Base-by-base conservation (phyloP, 2,888 invertebrate species). In the Ryuthela nishihirai region DNA sequence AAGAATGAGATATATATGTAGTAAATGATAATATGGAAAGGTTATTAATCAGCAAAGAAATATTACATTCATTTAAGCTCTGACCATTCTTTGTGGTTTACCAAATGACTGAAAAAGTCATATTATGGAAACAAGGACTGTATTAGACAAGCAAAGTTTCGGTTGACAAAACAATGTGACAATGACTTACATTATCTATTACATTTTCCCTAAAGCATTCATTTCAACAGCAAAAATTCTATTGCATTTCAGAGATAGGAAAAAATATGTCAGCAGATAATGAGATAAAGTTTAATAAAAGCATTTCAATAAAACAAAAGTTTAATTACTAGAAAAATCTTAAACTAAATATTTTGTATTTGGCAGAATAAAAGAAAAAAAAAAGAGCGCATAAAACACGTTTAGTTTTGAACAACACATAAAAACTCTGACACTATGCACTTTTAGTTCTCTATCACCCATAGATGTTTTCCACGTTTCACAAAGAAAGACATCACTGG, bases 401-500 rank as follows among this genome's bases (percentile, higher is more conserved):
- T 36, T 42, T 46, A 59, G 44, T 50, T 38, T 43, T 44, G 18
- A 42, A 47, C 35, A 46, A 34, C 24, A 35, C 15, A 40, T 49
- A 48, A 48, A 49, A 58, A 46, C 29, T 39, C 47, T 47, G 42
- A 47, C 40, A 53, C 53, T 59, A 53, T 53, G 52, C 38, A 47
- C 58, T 53, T 53, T 48, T n/a, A n/a, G 40, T 34, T 53, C 52
- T 47, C 53, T 59, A 59, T 59, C 53, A 53, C 59, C 53, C 53
- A 59, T 53, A 53, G 46, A 48, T 53, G 32, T 47, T 59, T 47
- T 50, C 26, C 40, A 47, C 47, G 35, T 36, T 48, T 48, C 53
- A 53, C 47, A 59, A 53, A 47, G 53, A 59, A 59, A 52, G 53
- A 59, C 59, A 59, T 43, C 44, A 59, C 53, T 59, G 53, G 59